Base-by-base conservation (phyloP, 2,888 invertebrate species). In the Torymus auratus region DNA sequence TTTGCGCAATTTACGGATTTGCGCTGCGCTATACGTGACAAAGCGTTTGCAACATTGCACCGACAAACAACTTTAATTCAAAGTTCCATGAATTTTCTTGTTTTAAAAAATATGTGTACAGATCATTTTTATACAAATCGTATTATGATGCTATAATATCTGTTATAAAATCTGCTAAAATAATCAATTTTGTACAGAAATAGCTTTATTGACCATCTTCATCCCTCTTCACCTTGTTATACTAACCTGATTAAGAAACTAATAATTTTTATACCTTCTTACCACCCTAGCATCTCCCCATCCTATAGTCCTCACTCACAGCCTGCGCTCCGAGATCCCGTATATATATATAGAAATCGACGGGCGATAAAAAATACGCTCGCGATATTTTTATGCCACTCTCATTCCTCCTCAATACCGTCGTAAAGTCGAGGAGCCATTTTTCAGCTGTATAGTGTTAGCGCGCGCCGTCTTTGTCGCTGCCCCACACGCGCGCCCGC, bases 381-480 rank as follows among this genome's bases (percentile, higher is more conserved):
- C 41, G 60, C 67, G 53, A 70, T 75, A 74, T 74, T 81, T 74
- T 78, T 74, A 68, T 69, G 67, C 52, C 64, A 70, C 65, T 77
- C 65, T 77, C 70, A 71, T 82, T 67, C 69, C 50, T 56, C 41
- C 41, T 41, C 41, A 41, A 41, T 74, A 70, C 50, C 56, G 56
- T 76, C 81, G 55, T 72, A 75, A 82, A 82, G 75, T 78, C 73
- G 75, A 78, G 50, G 60, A 75, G 77, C 65, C 62, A 78, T 65
- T 79, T 80, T 62, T 70, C 67, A 67, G 53, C 69, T 68, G 79
- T 70, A n/a, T 53, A 64, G 77, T 60, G 81, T 74, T 79, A 72
- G 58, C 64, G 20, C n/a, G 62, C 41, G 52, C 69, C 50, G 56
- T 20, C 56, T 73, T 68, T 62, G 80, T 73, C 70, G 53, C 64